phyloP scores from a whole-genome alignment of 2,888 invertebrate species.

The Callinectes sapidus region DNA sequence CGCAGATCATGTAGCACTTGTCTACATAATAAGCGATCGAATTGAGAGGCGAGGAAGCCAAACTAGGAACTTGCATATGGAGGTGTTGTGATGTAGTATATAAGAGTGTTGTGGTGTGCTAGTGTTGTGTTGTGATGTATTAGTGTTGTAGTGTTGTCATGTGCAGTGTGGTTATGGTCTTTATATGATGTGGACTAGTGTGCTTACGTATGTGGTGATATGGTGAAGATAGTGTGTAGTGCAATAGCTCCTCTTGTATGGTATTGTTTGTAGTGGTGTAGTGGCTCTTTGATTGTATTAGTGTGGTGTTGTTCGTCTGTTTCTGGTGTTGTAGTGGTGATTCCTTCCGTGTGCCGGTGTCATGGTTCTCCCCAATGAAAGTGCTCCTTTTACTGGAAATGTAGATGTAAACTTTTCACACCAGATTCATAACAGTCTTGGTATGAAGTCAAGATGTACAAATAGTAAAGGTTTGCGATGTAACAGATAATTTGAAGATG shows the following conservation, averaged over 20 bases:
- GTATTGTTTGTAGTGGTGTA: neutral
- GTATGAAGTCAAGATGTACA: neutral
- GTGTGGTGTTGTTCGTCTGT: neutral
- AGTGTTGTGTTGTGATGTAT: neutral
- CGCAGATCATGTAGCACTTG: neutral
- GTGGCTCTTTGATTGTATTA: neutral
- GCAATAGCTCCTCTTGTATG: neutral
- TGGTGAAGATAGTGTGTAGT: neutral
- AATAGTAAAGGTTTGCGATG: too few relatives aligned
- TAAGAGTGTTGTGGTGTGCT: neutral
- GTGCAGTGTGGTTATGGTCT: neutral
- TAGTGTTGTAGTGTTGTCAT: too few relatives aligned
- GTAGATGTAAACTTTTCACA: neutral
- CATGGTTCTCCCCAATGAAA: neutral
- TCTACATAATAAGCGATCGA: neutral
- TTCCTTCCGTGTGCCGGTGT: neutral
- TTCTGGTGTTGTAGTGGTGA: neutral
- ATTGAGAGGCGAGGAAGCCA: neutral
- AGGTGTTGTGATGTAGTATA: neutral
- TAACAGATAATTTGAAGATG: too few relatives aligned
- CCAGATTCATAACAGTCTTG: neutral
- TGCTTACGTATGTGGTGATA: neutral
- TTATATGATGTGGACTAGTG: neutral
- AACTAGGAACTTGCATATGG: neutral
- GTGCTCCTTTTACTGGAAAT: neutral